Percentiles rank a stretch among this genome's conserved stretches.
Evolutionary conservation across 2,797 vertebrate species (phyloP).

Genomic region (Malacoraja senta): DNA sequence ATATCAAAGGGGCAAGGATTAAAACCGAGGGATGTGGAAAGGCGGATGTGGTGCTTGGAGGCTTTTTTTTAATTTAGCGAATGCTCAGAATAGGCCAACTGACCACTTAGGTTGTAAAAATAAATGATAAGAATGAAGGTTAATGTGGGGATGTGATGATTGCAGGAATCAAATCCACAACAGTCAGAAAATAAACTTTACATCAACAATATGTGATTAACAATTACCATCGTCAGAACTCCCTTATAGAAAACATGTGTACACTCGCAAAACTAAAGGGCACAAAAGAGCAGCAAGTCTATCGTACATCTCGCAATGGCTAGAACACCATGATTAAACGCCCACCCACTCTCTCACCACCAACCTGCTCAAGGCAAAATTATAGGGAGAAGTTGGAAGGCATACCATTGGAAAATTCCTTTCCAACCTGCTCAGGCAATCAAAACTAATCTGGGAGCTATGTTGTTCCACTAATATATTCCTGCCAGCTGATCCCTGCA

Average conservation of each 20-base stretch:
- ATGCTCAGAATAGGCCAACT: no score
- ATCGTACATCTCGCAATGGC: not conserved
- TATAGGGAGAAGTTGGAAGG: not conserved
- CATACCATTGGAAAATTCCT: not conserved
- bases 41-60: not conserved
- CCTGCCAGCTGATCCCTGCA: not conserved
- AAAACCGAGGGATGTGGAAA: not conserved
- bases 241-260: not conserved
- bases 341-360: not conserved
- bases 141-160: no score
- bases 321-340: not conserved
- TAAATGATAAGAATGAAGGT: no score
- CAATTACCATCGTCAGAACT: not conserved
- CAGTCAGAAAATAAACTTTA: not conserved
- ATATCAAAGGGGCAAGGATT: constrained; percentile 8
- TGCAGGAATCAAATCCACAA: not conserved
- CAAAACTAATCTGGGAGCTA: not conserved
- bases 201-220: not conserved
- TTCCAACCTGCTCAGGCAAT: not conserved
- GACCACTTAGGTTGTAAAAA: no score
- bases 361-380: not conserved
- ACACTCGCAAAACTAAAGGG: not conserved
- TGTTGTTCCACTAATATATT: not conserved
- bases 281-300: not conserved
- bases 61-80: not conserved